Conservation (phyloP, 2,113 vertebrate genomes). For the Alces alces region DNA sequence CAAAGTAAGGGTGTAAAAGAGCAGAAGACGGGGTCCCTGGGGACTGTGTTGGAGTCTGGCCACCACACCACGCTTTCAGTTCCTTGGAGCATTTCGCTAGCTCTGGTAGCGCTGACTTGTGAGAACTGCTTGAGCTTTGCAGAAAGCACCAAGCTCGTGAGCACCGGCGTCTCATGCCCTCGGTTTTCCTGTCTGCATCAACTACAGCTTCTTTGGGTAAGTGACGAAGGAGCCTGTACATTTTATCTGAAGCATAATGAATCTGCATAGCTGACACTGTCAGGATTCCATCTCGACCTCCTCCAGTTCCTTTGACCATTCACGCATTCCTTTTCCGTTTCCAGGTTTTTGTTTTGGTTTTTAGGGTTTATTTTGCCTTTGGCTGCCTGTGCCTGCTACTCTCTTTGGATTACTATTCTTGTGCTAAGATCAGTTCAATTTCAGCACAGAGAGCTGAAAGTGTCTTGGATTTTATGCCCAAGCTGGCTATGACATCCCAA, state of each 20-base stretch:
- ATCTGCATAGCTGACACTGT: background rate
- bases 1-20: no score
- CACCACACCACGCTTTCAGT: background rate
- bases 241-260: background rate
- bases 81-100: background rate
- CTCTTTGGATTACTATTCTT: no score
- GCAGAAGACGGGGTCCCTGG: background rate
- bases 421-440: no score
- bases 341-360: background rate
- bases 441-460: no score
- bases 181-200: background rate
- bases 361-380: background rate
- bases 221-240: background rate
- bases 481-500: no score
- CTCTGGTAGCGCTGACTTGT: background rate
- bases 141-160: background rate
- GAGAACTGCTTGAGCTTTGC: background rate
- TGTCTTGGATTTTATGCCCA: no score
- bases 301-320: background rate
- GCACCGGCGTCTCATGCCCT: background rate
- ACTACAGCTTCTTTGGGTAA: background rate
- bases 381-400: background rate
- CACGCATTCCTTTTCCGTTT: background rate
- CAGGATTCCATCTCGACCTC: background rate
- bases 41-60: background rate